Base-by-base conservation (phyloP, 2,113 vertebrate genomes). In the Amphilophus citrinellus region DNA sequence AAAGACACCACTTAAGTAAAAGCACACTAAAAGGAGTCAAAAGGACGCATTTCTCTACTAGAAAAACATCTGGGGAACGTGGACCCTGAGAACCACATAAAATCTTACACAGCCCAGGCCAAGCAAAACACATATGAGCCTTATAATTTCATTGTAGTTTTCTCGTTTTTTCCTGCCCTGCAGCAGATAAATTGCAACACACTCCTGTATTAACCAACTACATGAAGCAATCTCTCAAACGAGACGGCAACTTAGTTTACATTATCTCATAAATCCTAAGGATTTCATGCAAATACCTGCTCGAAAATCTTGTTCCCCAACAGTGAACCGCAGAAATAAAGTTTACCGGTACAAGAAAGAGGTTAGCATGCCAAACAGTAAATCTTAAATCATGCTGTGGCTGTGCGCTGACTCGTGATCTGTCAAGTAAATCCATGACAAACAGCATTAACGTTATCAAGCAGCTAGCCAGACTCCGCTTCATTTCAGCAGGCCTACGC, bases 401-500 rank as follows among this genome's bases (percentile, higher is more conserved):
- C 75, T 60, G 56, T 6, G 10, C 17, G 53, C 30, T 61, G 66
- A 14, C 61, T 73, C 44, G 42, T 56, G n/a, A 82, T 17, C 82
- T 87, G 90, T 85, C 85, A 84, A 80, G 42, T 82, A 79, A 86
- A 92, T 76, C 88, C 91, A 59, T 65, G 88, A 84, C 80, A 68
- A 84, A 60, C 84, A 75, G 85, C 66, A 78, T 90, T 82, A 85
- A 86, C 82, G 79, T 89, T 92, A 94, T 86, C 47, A 78, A 58
- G 76, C 60, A 80, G 75, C 59, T 79, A 88, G 79, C 82, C 60
- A 79, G 75, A 84, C 58, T 88, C 53, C 80, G 76, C 85, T 89
- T 80, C 84, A 89, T 75, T 77, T 11, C 87, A 90, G 76, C 79
- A 62, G 92, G 93, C 92, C 92, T 87, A 53, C 22, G 22, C 79